Evolutionary conservation across 2,888 invertebrate genomes (phyloP), one percentile per base, ranked within the genome.

Genomic region (Timema podura): DNA sequence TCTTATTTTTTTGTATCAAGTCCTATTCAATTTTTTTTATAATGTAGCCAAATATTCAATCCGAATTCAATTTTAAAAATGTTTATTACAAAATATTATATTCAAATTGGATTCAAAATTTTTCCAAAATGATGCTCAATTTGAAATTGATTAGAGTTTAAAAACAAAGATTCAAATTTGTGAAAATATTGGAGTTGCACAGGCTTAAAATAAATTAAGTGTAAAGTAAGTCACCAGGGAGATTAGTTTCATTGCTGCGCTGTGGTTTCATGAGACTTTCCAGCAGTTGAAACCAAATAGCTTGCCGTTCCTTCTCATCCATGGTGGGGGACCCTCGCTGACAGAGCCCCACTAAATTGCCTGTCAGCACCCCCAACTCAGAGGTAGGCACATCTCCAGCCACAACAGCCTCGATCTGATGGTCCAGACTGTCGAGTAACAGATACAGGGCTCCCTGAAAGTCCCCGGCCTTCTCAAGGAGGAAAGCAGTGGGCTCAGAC

Each of bases 401-500:
- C 11, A 48, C n/a, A 5, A 64, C 59, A n/a, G 69, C 13, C 10
- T 65, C 51, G 6, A 65, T 45, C 5, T 65, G 47, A 47, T 74
- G 71, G 51, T 76, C 72, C 67, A 80, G 76, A 65, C 76, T 76
- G 13, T 71, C 70, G 57, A 77, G 68, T 74, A 79, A 74, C 47
- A 79, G 71, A 45, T 87, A 84, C 77, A 92, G 88, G 3, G 92
- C 91, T 76, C 86, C 87, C 75, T 86, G 84, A 79, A 89, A 88
- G 79, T 92, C 89, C 11, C 91, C 91, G 73, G 88, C 85, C 79
- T 89, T 87, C 79, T 93, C 93, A 73, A 92, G 82, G 68, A 94
- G 84, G 75, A 88, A 87, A 15, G 92, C 91, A 67, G 88, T 88
- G 0, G 90, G 89, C 73, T 88, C 86, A 68, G 87, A 84, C 48